Percentiles rank a stretch among this genome's conserved stretches.
These are phyloP conservation scores for Clarias magur DNA, from an alignment of 2,113 vertebrate genomes.

Conservation along the genomic window DNA sequence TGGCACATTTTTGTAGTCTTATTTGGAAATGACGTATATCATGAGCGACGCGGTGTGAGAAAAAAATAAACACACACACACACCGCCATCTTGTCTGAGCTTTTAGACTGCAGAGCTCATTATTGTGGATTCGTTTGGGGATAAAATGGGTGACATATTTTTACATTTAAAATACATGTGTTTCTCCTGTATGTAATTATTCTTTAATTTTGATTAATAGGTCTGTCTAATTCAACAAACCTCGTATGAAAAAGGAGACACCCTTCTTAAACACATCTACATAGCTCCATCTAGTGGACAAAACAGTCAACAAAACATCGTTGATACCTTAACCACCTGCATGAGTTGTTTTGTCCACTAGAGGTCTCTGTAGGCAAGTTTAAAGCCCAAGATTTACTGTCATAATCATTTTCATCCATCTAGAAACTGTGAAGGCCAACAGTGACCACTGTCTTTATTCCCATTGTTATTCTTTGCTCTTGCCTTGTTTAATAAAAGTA, in stretches of 20 bases:
- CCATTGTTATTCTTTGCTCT: no score
- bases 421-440: no score
- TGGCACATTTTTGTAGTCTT: not conserved
- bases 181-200: not conserved
- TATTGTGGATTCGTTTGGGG: no score
- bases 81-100: not conserved
- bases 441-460: no score
- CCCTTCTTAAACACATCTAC: not conserved
- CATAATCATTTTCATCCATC: not conserved
- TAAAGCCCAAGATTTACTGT: not conserved
- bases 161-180: not conserved
- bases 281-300: not conserved
- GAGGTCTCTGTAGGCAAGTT: not conserved
- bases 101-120: not conserved
- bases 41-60: not conserved
- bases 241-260: not conserved
- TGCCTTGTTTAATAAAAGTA: no score
- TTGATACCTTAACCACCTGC: not conserved
- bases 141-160: no score
- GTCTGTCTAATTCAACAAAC: not conserved
- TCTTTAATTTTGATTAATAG: not conserved
- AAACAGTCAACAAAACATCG: not conserved
- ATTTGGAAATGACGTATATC: not conserved
- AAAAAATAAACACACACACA: no score
- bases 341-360: not conserved